These are phyloP conservation scores for Noctuana brunneofusca DNA, from an alignment of 2,888 invertebrate species.

Conservation along the genomic window DNA sequence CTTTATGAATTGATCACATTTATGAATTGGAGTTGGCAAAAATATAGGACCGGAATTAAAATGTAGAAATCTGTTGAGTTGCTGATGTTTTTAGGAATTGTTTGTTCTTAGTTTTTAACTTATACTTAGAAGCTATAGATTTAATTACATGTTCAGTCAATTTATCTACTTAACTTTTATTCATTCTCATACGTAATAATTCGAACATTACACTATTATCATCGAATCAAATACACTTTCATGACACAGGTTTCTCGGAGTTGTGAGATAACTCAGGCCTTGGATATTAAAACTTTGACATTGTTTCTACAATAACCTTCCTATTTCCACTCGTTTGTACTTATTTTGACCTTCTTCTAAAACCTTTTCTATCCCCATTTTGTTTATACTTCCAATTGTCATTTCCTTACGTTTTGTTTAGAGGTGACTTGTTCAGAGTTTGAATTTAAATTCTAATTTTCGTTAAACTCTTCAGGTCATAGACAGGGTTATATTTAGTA, in stretches of 20 bases:
- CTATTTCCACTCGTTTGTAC: conserved; percentile 37
- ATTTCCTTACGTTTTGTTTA: conserved; percentile 52
- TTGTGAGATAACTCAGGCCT: conserved; percentile 70
- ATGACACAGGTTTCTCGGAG: conserved; percentile 61
- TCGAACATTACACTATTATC: conserved; percentile 13
- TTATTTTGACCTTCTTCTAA: conserved; percentile 42
- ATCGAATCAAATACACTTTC: conserved; percentile 26
- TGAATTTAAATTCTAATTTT: conserved; percentile 66
- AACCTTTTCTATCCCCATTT: conserved; percentile 39
- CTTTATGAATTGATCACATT: not conserved
- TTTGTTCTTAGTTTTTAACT: conserved; percentile 24
- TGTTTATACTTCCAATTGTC: conserved; percentile 37
- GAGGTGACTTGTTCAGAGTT: conserved; percentile 77
- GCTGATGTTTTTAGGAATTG: conserved; percentile 8
- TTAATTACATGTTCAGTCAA: conserved; percentile 22
- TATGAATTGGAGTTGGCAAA: not conserved
- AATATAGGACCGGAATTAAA: conserved; percentile 18
- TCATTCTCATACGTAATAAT: conserved; percentile 15
- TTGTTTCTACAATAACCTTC: conserved; percentile 43
- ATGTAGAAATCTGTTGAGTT: conserved; percentile 13
- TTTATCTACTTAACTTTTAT: conserved; percentile 27
- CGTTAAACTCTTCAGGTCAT: conserved; percentile 81
- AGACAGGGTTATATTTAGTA: conserved; percentile 83
- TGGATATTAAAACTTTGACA: conserved; percentile 55
- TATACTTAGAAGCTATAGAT: conserved; percentile 36